phyloP scores from a whole-genome alignment of 2,888 invertebrate species.

The Dichetophora obliterata region DNA sequence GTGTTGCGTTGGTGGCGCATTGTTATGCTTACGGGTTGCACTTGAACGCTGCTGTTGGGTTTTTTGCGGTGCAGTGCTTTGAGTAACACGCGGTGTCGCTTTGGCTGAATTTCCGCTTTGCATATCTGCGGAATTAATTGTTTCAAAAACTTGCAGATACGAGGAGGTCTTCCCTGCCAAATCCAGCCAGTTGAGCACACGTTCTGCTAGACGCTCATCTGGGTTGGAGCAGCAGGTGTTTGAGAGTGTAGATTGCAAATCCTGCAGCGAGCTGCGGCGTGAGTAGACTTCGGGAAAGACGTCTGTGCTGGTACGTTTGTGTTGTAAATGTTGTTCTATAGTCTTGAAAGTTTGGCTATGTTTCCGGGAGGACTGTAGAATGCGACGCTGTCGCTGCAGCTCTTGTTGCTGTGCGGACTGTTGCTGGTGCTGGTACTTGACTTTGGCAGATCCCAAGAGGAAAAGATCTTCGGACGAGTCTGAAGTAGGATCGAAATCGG shows the following conservation, averaged over 20 bases:
- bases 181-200: constrained; percentile 85
- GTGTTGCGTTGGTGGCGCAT: not conserved
- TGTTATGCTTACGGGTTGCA: not conserved
- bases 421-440: constrained; percentile 32
- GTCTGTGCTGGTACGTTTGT: not conserved
- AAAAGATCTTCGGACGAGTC: constrained; percentile 21
- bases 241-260: constrained; percentile 49
- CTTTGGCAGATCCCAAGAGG: constrained; percentile 32
- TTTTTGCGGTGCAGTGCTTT: not conserved
- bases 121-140: constrained; percentile 40
- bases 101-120: constrained; percentile 32
- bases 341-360: constrained; percentile 35
- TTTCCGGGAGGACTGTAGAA: constrained; percentile 25
- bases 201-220: constrained; percentile 74
- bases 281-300: constrained; percentile 52
- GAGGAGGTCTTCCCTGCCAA: constrained; percentile 73
- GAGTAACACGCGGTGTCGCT: not conserved
- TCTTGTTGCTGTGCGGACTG: constrained; percentile 3
- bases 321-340: constrained; percentile 24
- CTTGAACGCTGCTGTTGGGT: not conserved
- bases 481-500: not conserved
- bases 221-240: constrained; percentile 53
- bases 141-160: constrained; percentile 54
- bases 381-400: not conserved
- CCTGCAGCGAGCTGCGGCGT: constrained; percentile 62